Evolutionary conservation across 2,113 vertebrate genomes (phyloP).

Genomic region (Neofelis nebulosa): DNA sequence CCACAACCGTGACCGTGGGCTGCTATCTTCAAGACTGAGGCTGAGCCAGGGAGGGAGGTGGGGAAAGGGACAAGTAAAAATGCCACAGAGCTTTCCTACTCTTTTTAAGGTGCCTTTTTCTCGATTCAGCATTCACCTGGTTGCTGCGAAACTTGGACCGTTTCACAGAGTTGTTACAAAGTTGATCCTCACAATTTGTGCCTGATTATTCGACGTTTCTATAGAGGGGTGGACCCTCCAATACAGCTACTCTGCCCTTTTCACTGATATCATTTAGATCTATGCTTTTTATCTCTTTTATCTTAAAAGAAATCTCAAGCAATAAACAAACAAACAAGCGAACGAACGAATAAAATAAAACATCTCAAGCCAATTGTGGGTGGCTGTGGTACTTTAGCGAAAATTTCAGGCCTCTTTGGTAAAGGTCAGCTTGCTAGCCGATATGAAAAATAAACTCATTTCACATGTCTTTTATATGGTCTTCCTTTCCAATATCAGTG

Average conservation of each 20-base stretch:
- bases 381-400: not conserved
- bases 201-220: not conserved
- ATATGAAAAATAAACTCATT: constrained; percentile 2
- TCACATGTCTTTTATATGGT: constrained; percentile 14
- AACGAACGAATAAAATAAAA: not conserved
- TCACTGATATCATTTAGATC: not conserved
- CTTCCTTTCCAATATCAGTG: constrained; percentile 22
- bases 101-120: constrained; percentile 4
- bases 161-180: not conserved
- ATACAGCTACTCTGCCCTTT: not conserved
- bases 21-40: not conserved
- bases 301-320: not conserved
- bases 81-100: not conserved
- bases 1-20: not conserved
- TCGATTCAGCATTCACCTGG: not conserved
- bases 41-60: not conserved
- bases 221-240: not conserved
- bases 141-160: not conserved
- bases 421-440: constrained; percentile 33
- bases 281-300: not conserved
- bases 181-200: not conserved
- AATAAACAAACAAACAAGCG: not conserved
- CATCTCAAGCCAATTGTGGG: not conserved
- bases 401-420: not conserved
- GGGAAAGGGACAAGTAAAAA: not conserved